A percentile compares a stretch with the other conserved stretches of the same genome.
phyloP scores from a whole-genome alignment of 2,888 invertebrate genomes.

The Nipponacmea schrenckii region DNA sequence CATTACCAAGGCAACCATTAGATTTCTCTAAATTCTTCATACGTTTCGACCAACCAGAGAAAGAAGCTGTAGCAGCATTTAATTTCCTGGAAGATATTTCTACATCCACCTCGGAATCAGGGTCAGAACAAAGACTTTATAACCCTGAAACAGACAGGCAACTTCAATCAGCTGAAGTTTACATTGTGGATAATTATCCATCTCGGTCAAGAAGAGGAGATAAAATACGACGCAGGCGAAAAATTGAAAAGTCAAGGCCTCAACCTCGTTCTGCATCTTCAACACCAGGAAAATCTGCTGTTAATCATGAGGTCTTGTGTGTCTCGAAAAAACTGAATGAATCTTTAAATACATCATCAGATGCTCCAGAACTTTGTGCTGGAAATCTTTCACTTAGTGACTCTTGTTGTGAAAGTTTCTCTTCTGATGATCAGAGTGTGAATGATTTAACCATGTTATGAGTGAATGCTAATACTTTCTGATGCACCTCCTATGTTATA shows the following conservation, averaged over 20 bases:
- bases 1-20: conserved; percentile 31
- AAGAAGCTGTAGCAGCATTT: conserved; percentile 55
- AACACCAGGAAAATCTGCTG: neutral
- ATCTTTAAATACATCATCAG: neutral
- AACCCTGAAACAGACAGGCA: neutral
- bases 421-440: conserved; percentile 26
- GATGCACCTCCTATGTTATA: no score
- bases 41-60: conserved; percentile 48
- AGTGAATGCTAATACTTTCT: neutral
- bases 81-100: conserved; percentile 52
- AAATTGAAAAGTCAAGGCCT: neutral
- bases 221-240: neutral
- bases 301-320: neutral
- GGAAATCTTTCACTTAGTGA: conserved; percentile 34
- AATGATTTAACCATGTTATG: conserved; percentile 23
- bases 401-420: conserved; percentile 42
- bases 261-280: neutral
- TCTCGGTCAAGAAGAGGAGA: neutral
- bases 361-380: conserved; percentile 11
- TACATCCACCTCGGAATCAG: conserved; percentile 31
- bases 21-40: conserved; percentile 48
- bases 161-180: neutral
- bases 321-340: neutral
- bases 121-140: conserved; percentile 10
- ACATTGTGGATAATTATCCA: neutral